A percentile compares a stretch with the other conserved stretches of the same genome.
Evolutionary conservation across 2,888 invertebrate species (phyloP).

Genomic region (Monopis laevigella): DNA sequence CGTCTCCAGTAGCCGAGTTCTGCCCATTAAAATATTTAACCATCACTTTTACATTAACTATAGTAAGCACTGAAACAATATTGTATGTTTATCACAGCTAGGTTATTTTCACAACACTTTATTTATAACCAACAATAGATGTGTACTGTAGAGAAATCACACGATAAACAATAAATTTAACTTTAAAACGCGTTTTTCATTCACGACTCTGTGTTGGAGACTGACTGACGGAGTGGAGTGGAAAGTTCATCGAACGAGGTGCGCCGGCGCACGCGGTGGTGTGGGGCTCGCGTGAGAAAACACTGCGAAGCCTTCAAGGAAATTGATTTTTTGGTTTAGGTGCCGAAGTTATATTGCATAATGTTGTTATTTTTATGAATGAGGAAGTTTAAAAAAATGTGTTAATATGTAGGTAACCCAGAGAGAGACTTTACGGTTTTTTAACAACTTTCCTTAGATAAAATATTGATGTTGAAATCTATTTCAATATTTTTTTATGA

Average conservation of each 20-base stretch:
- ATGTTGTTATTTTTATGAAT: not conserved
- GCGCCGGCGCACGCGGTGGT: not conserved
- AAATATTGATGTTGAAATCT: too few species aligned
- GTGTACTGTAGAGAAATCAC: conserved; percentile 6
- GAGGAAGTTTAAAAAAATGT: too few species aligned
- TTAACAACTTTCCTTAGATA: too few species aligned
- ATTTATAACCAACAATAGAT: not conserved
- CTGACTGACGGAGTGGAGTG: conserved; percentile 10
- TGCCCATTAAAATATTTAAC: not conserved
- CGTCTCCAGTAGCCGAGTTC: conserved; percentile 1
- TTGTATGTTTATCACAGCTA: not conserved
- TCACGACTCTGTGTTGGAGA: not conserved
- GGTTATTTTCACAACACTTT: conserved; percentile 2
- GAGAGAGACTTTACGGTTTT: too few species aligned
- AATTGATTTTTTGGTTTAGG: conserved; percentile 2
- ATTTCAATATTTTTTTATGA: too few species aligned
- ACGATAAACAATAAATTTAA: not conserved
- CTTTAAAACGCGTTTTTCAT: not conserved
- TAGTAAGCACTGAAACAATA: not conserved
- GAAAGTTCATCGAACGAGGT: conserved; percentile 14
- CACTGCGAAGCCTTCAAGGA: conserved; percentile 1
- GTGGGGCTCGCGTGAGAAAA: conserved; percentile 5
- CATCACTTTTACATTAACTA: not conserved
- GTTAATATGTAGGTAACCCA: too few species aligned
- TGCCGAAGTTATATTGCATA: not conserved